Base-by-base conservation (phyloP, 1,140 invertebrate genomes). In the Drosophila arizonae region DNA sequence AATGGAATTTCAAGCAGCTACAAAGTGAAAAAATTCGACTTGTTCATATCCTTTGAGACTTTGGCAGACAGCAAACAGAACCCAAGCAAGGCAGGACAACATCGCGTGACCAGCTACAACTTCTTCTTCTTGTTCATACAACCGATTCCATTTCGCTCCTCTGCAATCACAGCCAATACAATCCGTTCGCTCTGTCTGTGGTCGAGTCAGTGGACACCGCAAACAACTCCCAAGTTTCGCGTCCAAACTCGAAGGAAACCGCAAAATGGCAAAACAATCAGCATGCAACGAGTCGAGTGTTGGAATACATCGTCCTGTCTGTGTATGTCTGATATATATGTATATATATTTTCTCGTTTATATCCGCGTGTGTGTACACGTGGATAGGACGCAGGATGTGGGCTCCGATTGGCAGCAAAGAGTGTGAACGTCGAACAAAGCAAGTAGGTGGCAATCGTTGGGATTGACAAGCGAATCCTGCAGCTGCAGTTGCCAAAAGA, bases 201-300 rank as follows among this genome's bases (percentile, higher is more conserved):
- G 70, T 68, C 36, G 10, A 50, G 51, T 43, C 72, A 52, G 33
- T 63, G 66, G 66, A 70, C 58, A 70, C 57, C 39, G 50, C 57
- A 62, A 51, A 30, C 62, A 55, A 56, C 68, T 41, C 45, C 52
- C 54, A 41, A 17, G 21, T 48, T 54, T 26, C 39, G 67, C 72
- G 72, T 69, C 69, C 61, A 62, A 67, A 26, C 41, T 60, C 33
- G 11, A 60, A 85, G 73, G 76, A 69, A 79, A 77, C 82, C 82
- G 66, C 82, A 86, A 86, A 86, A 86, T 86, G 76, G 82, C 84
- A 82, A 86, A 86, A 86, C 82, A 86, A 86, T 86, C 82, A 82
- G 79, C 84, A 79, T 82, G 79, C 79, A 79, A 63, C 72, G 82
- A 69, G 65, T 68, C 72, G 79, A 62, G 79, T 70, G 76, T 81